These are phyloP conservation scores for Erpornis zantholeuca DNA, from an alignment of 2,113 vertebrate genomes.

Conservation along the genomic window DNA sequence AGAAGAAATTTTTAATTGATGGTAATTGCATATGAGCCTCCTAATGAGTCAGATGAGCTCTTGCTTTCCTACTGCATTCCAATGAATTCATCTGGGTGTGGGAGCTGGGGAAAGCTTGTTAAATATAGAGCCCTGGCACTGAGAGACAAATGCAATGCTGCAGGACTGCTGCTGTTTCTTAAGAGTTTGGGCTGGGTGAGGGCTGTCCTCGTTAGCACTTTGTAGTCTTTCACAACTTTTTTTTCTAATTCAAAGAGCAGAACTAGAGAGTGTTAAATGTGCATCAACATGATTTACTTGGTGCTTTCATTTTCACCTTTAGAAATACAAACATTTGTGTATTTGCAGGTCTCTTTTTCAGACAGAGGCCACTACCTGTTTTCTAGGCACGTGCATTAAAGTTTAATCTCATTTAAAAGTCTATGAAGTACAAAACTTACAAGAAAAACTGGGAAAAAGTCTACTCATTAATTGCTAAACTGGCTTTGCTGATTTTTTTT, in stretches of 20 bases:
- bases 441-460: neutral
- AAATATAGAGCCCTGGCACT: constrained; percentile 59
- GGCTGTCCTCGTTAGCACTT: neutral
- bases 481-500: neutral
- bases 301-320: neutral
- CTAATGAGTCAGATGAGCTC: constrained; percentile 66
- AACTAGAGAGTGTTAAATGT: neutral
- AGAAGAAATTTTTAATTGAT: constrained; percentile 61
- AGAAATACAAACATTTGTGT: neutral
- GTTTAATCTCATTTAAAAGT: neutral
- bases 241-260: neutral
- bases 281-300: neutral
- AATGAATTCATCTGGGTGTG: constrained; percentile 67
- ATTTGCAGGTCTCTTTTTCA: neutral
- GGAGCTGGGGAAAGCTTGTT: constrained; percentile 57
- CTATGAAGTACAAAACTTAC: neutral
- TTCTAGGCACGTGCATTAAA: neutral
- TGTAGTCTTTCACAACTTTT: neutral
- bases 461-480: neutral
- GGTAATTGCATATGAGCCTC: constrained; percentile 48
- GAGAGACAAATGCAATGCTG: constrained; percentile 33
- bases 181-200: constrained; percentile 31
- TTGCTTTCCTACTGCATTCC: constrained; percentile 61
- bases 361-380: neutral
- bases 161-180: constrained; percentile 45